Percentiles rank a stretch among this genome's conserved stretches.
Evolutionary conservation across 2,113 vertebrate species (phyloP).

Genomic region (Toxostoma redivivum): DNA sequence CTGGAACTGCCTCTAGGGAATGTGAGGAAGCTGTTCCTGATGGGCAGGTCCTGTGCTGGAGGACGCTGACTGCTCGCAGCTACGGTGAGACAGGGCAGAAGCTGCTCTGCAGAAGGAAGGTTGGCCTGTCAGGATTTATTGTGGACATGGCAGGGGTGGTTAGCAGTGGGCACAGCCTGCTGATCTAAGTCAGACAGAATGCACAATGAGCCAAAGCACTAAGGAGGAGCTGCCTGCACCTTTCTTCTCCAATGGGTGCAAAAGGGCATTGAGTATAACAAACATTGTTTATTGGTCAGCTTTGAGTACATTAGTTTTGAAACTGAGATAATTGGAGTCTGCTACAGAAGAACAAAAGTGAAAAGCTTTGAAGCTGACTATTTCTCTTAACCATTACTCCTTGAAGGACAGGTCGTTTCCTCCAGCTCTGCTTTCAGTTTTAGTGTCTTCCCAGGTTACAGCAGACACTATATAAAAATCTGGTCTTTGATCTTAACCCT

Average conservation of each 20-base stretch:
- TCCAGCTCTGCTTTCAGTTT: neutral
- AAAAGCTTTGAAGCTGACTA: neutral
- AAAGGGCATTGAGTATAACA: neutral
- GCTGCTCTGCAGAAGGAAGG: neutral
- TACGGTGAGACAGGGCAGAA: accelerated
- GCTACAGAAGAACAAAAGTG: neutral
- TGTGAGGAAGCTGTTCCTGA: neutral
- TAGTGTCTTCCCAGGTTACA: neutral
- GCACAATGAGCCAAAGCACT: accelerated
- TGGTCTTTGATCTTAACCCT: neutral
- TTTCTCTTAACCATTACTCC: neutral
- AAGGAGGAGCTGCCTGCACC: neutral
- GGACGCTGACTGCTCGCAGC: neutral
- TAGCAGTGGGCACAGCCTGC: neutral
- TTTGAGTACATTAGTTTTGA: neutral
- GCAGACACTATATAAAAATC: neutral
- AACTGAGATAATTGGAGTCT: neutral
- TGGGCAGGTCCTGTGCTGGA: neutral
- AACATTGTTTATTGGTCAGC: neutral
- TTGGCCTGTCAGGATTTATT: neutral
- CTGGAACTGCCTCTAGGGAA: neutral
- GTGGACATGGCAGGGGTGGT: neutral
- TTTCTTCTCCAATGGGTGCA: neutral
- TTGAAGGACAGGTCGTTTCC: neutral
- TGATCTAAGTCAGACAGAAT: neutral